Evolutionary conservation across 2,888 invertebrate species (phyloP).

Genomic region (Mesoligia furuncula): DNA sequence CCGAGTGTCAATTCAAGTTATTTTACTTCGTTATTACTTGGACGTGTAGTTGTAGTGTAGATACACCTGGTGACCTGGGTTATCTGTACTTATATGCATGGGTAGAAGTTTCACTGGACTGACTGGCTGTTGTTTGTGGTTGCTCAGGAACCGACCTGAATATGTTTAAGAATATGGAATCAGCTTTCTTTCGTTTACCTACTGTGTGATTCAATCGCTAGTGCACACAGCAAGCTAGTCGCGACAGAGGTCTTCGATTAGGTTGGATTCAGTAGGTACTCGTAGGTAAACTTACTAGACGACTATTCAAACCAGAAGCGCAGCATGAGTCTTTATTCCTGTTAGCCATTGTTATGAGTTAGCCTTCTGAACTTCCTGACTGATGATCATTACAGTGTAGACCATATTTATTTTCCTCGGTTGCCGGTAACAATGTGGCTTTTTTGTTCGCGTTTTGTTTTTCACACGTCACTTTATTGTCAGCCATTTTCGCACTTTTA

Average conservation of each 20-base stretch:
- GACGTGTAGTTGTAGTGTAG: constrained; percentile 3
- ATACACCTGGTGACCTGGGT: neutral
- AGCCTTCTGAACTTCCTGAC: neutral
- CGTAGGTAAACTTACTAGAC: neutral
- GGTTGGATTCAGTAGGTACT: neutral
- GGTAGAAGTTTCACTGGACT: constrained; percentile 1
- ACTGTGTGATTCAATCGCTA: neutral
- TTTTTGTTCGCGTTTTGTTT: constrained; percentile 46
- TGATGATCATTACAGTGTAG: constrained; percentile 9
- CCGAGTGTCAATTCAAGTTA: constrained; percentile 54
- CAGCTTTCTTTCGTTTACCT: neutral
- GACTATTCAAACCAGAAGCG: neutral
- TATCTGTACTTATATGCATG: neutral
- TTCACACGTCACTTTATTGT: constrained; percentile 56
- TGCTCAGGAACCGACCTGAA: neutral
- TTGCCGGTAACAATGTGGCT: constrained; percentile 32
- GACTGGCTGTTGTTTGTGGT: neutral
- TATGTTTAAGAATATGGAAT: neutral
- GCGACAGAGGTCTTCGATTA: neutral
- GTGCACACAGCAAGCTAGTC: neutral
- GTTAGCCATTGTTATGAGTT: too few relatives aligned
- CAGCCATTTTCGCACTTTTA: constrained; percentile 54
- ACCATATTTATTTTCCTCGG: constrained; percentile 25
- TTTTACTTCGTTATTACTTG: constrained; percentile 57
- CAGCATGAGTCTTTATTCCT: neutral